phyloP scores from a whole-genome alignment of 2,797 vertebrate species.

The Lepidocolaptes lacrymiger region DNA sequence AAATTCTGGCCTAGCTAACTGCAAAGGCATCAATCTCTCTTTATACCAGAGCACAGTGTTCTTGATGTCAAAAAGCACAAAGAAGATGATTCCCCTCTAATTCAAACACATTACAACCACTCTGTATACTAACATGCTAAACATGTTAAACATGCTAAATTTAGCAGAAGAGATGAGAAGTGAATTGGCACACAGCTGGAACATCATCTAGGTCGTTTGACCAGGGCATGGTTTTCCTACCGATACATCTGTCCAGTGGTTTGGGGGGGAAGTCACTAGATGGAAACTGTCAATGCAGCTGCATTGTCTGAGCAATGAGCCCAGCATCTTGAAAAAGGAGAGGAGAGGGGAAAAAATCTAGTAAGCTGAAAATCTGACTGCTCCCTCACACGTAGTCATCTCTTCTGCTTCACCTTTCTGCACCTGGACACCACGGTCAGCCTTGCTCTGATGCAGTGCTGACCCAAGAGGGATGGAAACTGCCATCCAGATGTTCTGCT shows the following conservation, averaged over 20 bases:
- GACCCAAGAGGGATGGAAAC: not conserved
- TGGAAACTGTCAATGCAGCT: not conserved
- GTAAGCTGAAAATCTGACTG: not conserved
- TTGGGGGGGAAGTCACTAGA: not conserved
- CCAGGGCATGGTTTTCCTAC: not conserved
- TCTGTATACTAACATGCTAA: not conserved
- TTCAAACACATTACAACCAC: not conserved
- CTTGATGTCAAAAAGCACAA: not conserved
- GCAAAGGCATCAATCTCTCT: not conserved
- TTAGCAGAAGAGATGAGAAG: constrained; percentile 27
- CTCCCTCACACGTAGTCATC: not conserved
- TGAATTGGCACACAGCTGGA: not conserved
- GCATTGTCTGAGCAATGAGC: not conserved
- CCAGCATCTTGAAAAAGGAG: not conserved
- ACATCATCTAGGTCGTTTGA: not conserved
- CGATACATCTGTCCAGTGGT: not conserved
- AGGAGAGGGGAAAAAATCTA: not conserved
- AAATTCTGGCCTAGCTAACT: not conserved
- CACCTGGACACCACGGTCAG: not conserved
- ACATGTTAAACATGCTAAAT: not conserved
- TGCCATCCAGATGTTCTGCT: not conserved
- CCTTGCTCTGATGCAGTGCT: fast-evolving
- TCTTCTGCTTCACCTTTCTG: not conserved
- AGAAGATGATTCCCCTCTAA: not conserved
- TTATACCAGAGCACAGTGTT: not conserved